Conservation (phyloP, 2,888 invertebrate genomes). For the Drosophila nigricruria region DNA sequence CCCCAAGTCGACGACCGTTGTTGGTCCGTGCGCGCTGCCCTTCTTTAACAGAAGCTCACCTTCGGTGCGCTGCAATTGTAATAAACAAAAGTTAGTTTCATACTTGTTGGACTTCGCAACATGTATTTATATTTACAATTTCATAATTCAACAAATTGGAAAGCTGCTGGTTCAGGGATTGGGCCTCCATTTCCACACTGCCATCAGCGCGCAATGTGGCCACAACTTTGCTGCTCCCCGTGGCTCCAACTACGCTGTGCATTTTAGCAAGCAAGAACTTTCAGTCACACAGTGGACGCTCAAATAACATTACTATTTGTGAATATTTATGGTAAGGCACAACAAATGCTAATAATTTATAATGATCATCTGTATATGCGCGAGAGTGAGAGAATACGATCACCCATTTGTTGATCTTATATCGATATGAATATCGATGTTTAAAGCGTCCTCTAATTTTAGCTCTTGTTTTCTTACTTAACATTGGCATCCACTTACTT, state of each 20-base stretch:
- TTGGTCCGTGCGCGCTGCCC: slow-evolving; percentile 44
- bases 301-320: slow-evolving; percentile 50
- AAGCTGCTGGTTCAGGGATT: slow-evolving; percentile 60
- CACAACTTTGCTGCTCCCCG: slow-evolving; percentile 77
- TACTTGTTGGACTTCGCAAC: background rate
- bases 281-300: slow-evolving; percentile 37
- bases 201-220: slow-evolving; percentile 83
- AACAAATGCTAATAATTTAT: slow-evolving; percentile 57
- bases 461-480: background rate
- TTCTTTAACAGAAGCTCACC: slow-evolving; percentile 70
- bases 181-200: slow-evolving; percentile 78
- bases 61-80: slow-evolving; percentile 74
- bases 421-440: slow-evolving; percentile 48
- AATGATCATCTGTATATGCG: slow-evolving; percentile 55
- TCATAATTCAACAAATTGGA: slow-evolving; percentile 80
- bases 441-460: slow-evolving; percentile 14
- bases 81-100: background rate
- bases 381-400: slow-evolving; percentile 50
- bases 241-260: slow-evolving; percentile 66
- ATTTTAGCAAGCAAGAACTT: slow-evolving; percentile 62
- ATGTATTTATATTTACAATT: slow-evolving; percentile 71
- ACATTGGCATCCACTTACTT: slow-evolving; percentile 12
- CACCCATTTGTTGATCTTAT: slow-evolving; percentile 52
- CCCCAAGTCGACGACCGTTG: slow-evolving; percentile 90
- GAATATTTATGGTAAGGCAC: slow-evolving; percentile 40